Evolutionary conservation across 2,888 invertebrate genomes (phyloP), one percentile per base, ranked within the genome.

Genomic region (Nomada ruficornis): DNA sequence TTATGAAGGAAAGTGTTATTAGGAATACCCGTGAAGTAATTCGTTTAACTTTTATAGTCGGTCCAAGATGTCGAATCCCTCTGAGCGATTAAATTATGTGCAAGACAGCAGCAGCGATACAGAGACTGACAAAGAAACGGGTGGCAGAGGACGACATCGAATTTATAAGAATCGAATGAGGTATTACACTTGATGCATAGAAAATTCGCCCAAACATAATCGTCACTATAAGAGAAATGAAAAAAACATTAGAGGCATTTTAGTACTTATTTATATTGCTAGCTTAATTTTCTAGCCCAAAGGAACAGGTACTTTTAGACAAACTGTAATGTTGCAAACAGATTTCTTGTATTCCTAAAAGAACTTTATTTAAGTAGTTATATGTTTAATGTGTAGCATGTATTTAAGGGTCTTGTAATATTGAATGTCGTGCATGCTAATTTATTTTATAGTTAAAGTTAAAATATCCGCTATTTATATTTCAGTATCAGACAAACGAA

Each of bases 81-180:
- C 89, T 63, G 93, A 93, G 76, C 92, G 93, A 85, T 85, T 92
- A 74, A 93, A 90, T 90, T 94, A 94, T 89, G 91, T 94, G 85
- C 94, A 94, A 90, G 96, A 97, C 91, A 97, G 97, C 91, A 98
- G 97, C 93, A 98, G 97, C 91, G 98, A 97, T 93, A 97, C 97
- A 29, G 98, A 97, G 94, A 94, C 94, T 50, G 98, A 98, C 90
- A 95, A 96, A 89, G 96, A 96, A 91, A 96, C 96, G 79, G 97
- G 97, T 92, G 96, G 96, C 90, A 94, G 96, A 85, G 92, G 90
- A 83, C 94, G 96, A 83, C 94, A 96, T 85, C 94, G 96, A 88
- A 95, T 96, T 82, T 96, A 95, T 89, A 96, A 96, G 92, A 96
- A 97, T 91, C 96, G 97, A 91, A 94, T 96, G 92, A 96, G 96